Evolutionary conservation across 2,888 invertebrate genomes (phyloP).

Genomic region (Dryococelus australis): DNA sequence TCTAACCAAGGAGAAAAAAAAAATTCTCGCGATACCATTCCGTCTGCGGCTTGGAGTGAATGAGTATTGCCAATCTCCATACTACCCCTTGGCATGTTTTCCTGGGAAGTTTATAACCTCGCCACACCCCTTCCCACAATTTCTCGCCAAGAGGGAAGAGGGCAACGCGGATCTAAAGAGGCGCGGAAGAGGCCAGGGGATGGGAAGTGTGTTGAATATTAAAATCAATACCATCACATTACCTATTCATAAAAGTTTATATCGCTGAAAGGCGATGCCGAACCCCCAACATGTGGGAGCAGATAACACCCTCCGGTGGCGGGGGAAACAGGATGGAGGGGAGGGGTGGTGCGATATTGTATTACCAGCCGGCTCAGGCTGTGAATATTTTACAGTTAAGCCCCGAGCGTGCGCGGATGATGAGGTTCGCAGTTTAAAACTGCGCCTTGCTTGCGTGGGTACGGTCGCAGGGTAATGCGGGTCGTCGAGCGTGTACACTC

Average conservation of each 20-base stretch:
- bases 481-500: neutral
- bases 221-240: conserved; percentile 48
- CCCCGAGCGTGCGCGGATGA: conserved; percentile 41
- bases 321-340: neutral
- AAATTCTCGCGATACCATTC: neutral
- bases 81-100: conserved; percentile 18
- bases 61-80: conserved; percentile 8
- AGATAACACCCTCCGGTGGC: conserved; percentile 35
- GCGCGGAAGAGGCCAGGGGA: neutral
- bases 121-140: neutral
- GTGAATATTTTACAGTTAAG: conserved; percentile 60
- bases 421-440: conserved; percentile 40
- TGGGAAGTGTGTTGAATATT: conserved; percentile 42
- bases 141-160: conserved; percentile 13
- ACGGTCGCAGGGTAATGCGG: neutral
- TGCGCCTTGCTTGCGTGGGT: neutral
- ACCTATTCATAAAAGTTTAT: conserved; percentile 49
- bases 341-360: conserved; percentile 58
- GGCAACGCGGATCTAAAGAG: conserved; percentile 1
- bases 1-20: neutral
- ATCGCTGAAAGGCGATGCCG: conserved; percentile 39
- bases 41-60: conserved; percentile 9
- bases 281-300: conserved; percentile 38
- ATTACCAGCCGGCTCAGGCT: conserved; percentile 56
- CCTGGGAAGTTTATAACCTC: neutral